Conservation (phyloP, 2,113 vertebrate species). For the Eleginops maclovinus region DNA sequence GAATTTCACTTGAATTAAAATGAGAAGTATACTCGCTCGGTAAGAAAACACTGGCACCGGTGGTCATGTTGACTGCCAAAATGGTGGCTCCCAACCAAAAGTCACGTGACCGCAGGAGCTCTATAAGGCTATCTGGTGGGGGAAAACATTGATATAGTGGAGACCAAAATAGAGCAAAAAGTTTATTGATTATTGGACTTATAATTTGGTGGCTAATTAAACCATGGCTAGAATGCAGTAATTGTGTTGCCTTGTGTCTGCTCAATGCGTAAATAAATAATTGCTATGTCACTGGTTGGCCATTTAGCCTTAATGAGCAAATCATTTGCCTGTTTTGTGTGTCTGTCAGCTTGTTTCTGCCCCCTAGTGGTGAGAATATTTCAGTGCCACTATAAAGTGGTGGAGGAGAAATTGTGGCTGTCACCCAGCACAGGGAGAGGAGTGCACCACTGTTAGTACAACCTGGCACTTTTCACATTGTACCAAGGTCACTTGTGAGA, state of each 20-base stretch:
- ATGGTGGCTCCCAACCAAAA: too few relatives aligned
- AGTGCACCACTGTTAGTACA: conserved; percentile 40
- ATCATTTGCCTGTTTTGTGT: not conserved
- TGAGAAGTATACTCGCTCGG: too few relatives aligned
- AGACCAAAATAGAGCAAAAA: not conserved
- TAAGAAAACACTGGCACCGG: too few relatives aligned
- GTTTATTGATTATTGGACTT: not conserved
- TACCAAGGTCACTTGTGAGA: conserved; percentile 73
- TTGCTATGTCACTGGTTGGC: not conserved
- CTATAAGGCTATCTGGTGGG: too few relatives aligned
- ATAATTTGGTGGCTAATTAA: not conserved
- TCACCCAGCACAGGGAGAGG: conserved; percentile 39
- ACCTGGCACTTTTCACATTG: conserved; percentile 65
- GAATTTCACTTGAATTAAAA: too few relatives aligned
- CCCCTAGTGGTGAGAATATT: conserved; percentile 47
- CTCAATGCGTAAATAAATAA: not conserved
- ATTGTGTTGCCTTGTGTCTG: not conserved
- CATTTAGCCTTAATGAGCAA: not conserved
- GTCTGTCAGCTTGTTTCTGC: conserved; percentile 14
- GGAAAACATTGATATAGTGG: not conserved
- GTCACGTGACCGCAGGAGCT: too few relatives aligned
- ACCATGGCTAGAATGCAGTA: not conserved
- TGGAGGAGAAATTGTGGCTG: conserved; percentile 1
- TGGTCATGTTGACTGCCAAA: too few relatives aligned
- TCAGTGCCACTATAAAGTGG: conserved; percentile 18